A percentile compares a stretch with the other conserved stretches of the same genome.
phyloP scores from a whole-genome alignment of 2,113 vertebrate species.

The Micronycteris hirsuta region DNA sequence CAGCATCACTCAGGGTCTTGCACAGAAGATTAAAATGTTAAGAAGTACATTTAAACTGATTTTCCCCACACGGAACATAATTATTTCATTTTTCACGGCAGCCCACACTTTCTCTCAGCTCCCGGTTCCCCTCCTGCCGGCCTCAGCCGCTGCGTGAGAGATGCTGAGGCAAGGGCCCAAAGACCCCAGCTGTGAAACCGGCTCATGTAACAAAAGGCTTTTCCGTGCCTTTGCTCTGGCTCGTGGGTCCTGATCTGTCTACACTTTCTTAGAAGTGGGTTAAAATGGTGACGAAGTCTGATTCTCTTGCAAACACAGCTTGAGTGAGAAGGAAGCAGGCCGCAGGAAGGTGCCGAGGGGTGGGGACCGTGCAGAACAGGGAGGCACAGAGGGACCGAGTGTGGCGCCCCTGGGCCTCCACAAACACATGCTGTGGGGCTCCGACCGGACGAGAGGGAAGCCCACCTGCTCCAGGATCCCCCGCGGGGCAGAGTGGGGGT shows the following conservation, averaged over 20 bases:
- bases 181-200: no score
- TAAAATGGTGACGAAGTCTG: neutral
- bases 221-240: no score
- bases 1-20: neutral
- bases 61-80: no score
- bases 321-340: no score
- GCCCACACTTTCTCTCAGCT: accelerated
- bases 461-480: neutral
- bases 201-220: no score
- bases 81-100: neutral
- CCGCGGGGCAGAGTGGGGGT: accelerated
- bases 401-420: no score
- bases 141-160: neutral
- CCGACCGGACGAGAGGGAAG: neutral
- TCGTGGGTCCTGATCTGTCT: neutral
- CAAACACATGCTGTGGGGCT: no score
- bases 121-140: accelerated
- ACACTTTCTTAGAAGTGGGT: neutral
- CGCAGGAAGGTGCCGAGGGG: no score
- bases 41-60: accelerated
- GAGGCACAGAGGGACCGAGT: no score
- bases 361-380: no score
- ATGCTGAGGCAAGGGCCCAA: neutral
- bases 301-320: neutral
- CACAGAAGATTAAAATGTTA: neutral